Evolutionary conservation across 1,140 invertebrate species (phyloP).

Genomic region (Zaprionus ornatus): DNA sequence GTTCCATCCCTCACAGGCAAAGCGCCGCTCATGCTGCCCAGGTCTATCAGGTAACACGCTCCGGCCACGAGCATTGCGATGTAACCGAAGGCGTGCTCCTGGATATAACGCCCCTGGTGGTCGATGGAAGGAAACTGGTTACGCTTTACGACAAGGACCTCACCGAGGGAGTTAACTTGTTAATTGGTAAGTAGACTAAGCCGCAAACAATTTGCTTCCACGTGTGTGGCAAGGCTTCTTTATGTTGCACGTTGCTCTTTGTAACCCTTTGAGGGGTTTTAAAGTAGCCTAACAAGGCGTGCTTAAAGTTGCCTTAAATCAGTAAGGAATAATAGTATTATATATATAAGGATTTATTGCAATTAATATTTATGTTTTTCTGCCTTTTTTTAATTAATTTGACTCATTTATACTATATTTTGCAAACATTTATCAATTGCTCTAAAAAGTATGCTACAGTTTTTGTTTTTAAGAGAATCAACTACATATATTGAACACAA

Average conservation of each 20-base stretch:
- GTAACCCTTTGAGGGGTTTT: background rate
- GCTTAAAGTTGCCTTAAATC: background rate
- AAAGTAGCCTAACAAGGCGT: background rate
- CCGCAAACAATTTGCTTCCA: slow-evolving; percentile 16
- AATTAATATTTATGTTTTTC: background rate
- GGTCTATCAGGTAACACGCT: slow-evolving; percentile 87
- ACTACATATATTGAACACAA: too few relatives aligned
- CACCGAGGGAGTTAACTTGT: slow-evolving; percentile 88
- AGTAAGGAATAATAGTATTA: too few relatives aligned
- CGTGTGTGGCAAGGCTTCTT: background rate
- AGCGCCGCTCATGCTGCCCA: slow-evolving; percentile 84
- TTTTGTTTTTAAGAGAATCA: background rate
- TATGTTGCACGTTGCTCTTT: background rate
- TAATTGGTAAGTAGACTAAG: slow-evolving; percentile 86
- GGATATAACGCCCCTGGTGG: slow-evolving; percentile 87
- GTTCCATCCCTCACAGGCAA: slow-evolving; percentile 42
- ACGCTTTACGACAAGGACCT: slow-evolving; percentile 89
- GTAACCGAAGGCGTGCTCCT: slow-evolving; percentile 87
- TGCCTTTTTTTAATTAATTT: background rate
- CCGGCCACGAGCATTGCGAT: slow-evolving; percentile 88
- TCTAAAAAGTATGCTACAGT: background rate
- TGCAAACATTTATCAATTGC: background rate
- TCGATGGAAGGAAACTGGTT: slow-evolving; percentile 87
- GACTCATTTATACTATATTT: background rate
- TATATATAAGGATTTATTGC: background rate